phyloP scores from a whole-genome alignment of 2,888 invertebrate genomes.

The Liopterus haemorrhoidalis region DNA sequence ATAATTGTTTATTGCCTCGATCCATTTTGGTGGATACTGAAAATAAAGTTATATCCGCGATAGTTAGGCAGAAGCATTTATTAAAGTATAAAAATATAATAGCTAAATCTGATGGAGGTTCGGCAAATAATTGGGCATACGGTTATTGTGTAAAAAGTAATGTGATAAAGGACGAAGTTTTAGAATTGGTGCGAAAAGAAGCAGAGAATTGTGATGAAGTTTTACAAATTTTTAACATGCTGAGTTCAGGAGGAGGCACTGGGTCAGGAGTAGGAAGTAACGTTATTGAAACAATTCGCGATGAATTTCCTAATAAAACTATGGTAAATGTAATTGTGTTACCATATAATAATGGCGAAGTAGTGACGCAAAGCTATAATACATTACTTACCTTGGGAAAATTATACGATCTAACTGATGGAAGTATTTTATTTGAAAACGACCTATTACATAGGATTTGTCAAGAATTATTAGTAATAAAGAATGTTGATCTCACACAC shows the following conservation, averaged over 20 bases:
- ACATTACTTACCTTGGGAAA: constrained; percentile 47
- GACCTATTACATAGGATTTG: constrained; percentile 46
- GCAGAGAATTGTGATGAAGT: constrained; percentile 45
- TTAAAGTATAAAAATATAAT: constrained; percentile 45
- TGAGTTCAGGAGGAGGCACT: constrained; percentile 51
- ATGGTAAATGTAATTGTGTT: constrained; percentile 45
- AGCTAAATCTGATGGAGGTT: constrained; percentile 45
- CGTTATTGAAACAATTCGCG: constrained; percentile 43
- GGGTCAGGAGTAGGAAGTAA: constrained; percentile 51
- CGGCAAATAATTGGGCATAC: constrained; percentile 53
- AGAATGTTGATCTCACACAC: constrained; percentile 41
- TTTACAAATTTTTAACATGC: constrained; percentile 45
- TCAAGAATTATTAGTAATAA: constrained; percentile 38
- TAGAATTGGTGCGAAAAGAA: constrained; percentile 44
- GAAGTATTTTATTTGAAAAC: constrained; percentile 47
- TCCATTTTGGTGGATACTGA: constrained; percentile 50
- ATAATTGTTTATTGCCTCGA: constrained; percentile 42
- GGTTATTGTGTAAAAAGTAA: constrained; percentile 47
- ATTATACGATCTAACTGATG: constrained; percentile 44
- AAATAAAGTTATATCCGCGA: constrained; percentile 45
- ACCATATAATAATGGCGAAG: constrained; percentile 49
- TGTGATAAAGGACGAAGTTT: constrained; percentile 39
- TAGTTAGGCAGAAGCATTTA: constrained; percentile 37
- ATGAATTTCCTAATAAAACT: constrained; percentile 47
- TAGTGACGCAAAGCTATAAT: constrained; percentile 51